phyloP scores from a whole-genome alignment of 2,888 invertebrate genomes.

The Gandaritis pyraliata region DNA sequence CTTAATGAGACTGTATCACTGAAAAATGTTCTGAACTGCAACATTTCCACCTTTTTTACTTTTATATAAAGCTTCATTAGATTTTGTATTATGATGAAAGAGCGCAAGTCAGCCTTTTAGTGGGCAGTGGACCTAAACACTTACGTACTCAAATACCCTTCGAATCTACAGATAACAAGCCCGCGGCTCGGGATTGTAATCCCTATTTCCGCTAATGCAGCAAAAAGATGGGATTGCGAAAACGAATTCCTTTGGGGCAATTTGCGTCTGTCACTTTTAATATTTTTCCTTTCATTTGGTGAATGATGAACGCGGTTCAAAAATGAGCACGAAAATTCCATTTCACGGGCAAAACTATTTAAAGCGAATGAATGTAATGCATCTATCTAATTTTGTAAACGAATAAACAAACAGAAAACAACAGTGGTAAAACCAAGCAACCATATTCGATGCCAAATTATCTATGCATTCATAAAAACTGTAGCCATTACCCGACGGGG shows the following conservation, averaged over 20 bases:
- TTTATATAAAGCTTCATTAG: too few species aligned
- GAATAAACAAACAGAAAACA: slow-evolving; percentile 10
- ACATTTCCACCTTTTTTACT: too few species aligned
- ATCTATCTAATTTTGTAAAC: not conserved
- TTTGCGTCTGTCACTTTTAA: slow-evolving; percentile 25
- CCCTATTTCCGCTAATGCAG: slow-evolving; percentile 42
- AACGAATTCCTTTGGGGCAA: slow-evolving; percentile 22
- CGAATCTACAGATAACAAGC: slow-evolving; percentile 24
- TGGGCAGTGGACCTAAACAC: slow-evolving; percentile 5
- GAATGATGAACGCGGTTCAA: slow-evolving; percentile 6
- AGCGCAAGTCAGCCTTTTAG: slow-evolving; percentile 8
- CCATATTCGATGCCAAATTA: slow-evolving; percentile 21
- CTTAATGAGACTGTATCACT: too few species aligned
- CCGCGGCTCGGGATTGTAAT: slow-evolving; percentile 29
- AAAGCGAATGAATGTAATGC: too few species aligned
- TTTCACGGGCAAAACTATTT: too few species aligned
- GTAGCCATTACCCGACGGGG: slow-evolving; percentile 32
- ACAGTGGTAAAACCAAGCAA: slow-evolving; percentile 13
- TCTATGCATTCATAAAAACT: slow-evolving; percentile 31
- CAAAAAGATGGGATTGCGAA: slow-evolving; percentile 34
- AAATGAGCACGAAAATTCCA: not conserved
- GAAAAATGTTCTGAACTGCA: too few species aligned
- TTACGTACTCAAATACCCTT: slow-evolving; percentile 16
- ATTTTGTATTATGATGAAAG: not conserved
- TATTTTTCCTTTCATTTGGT: slow-evolving; percentile 17